Base-by-base conservation (phyloP, 2,797 vertebrate species). In the Galagoides demidoff region DNA sequence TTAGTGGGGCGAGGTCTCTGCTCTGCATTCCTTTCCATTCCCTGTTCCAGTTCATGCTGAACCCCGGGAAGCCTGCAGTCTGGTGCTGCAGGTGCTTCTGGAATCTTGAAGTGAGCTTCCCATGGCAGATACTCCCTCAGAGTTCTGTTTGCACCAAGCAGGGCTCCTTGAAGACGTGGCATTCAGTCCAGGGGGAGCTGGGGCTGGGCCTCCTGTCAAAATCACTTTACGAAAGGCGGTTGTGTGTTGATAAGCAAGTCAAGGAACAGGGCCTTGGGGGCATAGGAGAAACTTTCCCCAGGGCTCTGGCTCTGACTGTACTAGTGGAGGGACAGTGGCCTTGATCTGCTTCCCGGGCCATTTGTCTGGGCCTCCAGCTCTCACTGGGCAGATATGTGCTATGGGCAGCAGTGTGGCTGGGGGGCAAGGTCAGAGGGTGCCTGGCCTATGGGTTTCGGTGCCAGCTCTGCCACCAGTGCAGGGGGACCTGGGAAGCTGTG, bases 401-500 rank as follows among this genome's bases (percentile, higher is more conserved):
- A 16, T 37, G 55, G 25, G 43, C 4, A 34, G 25, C 45, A 23
- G n/a, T 52, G 1, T 49, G 76, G 49, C 90, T 14, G 16, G 29
- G 23, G 29, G 3, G 45, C 17, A 20, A 59, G 55, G 5, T 55
- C 14, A 23, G n/a, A 45, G 10, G 37, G 19, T 0, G 0, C 7
- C 25, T 17, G n/a, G 43, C 0, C 1, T 14, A 5, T 25, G 49
- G 49, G 20, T 7, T n/a, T 49, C 39, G 27, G 25, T 3, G 27
- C 10, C 14, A 73, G 5, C 5, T 83, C 66, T 77, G n/a, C 1
- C 73, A 14, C 0, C 12, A 88, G 34, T 17, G 45, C 37, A 16
- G 13, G 25, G 25, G 17, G 11, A 10, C 10, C 9, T 6, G 2
- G 10, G 66, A 39, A 39, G 52, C 31, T 3, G 16, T 0, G 0